Percentiles rank a stretch among this genome's conserved stretches.
phyloP scores from a whole-genome alignment of 2,797 vertebrate genomes.

The Rhinophrynus dorsalis region DNA sequence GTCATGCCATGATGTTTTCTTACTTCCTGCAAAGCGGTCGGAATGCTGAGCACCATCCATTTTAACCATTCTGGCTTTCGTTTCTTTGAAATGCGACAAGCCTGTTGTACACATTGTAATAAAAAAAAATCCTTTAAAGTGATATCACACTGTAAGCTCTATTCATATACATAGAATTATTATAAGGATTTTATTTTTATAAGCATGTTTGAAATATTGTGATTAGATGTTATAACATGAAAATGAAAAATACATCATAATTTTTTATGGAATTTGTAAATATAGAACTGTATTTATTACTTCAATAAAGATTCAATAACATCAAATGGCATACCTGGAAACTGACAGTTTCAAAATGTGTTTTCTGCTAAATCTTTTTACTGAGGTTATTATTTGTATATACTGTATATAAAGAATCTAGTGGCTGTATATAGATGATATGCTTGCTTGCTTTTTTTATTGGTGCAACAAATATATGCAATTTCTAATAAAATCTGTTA shows the following conservation, averaged over 20 bases:
- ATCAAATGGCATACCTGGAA: slow-evolving; percentile 64
- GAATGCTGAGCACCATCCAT: not conserved
- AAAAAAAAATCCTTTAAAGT: not conserved
- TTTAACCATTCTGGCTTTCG: not conserved
- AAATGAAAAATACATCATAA: slow-evolving; percentile 69
- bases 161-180: slow-evolving; percentile 43
- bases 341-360: slow-evolving; percentile 66
- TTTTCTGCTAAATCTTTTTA: slow-evolving; percentile 58
- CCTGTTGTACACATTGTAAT: not conserved
- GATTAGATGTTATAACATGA: slow-evolving; percentile 74
- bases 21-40: not conserved
- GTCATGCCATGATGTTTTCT: not conserved
- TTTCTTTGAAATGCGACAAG: not conserved
- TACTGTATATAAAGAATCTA: slow-evolving; percentile 77
- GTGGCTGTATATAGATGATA: slow-evolving; percentile 75
- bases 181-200: slow-evolving; percentile 75
- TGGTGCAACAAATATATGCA: slow-evolving; percentile 62
- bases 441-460: slow-evolving; percentile 74
- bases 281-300: slow-evolving; percentile 83
- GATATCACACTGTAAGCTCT: slow-evolving; percentile 8
- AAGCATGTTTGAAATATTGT: slow-evolving; percentile 73
- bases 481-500: slow-evolving; percentile 80
- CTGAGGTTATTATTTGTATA: slow-evolving; percentile 69
- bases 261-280: slow-evolving; percentile 78
- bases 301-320: slow-evolving; percentile 66